These are phyloP conservation scores for Aplochiton taeniatus DNA, from an alignment of 2,797 vertebrate genomes.

Conservation along the genomic window DNA sequence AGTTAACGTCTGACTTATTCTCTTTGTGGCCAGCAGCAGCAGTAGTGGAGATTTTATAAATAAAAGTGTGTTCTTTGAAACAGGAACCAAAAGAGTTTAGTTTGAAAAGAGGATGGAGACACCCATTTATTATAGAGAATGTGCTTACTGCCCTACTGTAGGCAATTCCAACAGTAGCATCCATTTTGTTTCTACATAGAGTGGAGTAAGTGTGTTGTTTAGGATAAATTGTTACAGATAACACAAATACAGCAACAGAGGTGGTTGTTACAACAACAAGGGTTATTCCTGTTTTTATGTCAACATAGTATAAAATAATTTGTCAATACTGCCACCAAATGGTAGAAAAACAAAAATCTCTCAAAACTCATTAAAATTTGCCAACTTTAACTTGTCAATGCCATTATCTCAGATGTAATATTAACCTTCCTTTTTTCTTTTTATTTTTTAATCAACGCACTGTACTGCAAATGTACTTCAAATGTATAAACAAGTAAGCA, in stretches of 20 bases:
- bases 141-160: not conserved
- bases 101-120: conserved; percentile 53
- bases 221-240: conserved; percentile 17
- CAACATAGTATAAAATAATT: conserved; percentile 12
- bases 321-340: conserved; percentile 61
- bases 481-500: not conserved
- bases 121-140: conserved; percentile 26
- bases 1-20: conserved; percentile 60
- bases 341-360: conserved; percentile 26
- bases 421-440: not conserved
- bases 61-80: conserved; percentile 62
- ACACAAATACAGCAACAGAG: conserved; percentile 23
- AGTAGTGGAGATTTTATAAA: conserved; percentile 61
- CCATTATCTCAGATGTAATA: not conserved
- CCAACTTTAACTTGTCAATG: not conserved
- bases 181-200: too few species aligned
- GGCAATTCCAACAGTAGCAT: not conserved
- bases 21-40: conserved; percentile 64
- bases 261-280: conserved; percentile 1
- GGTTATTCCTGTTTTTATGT: not conserved
- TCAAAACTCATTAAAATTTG: not conserved
- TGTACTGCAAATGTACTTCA: not conserved
- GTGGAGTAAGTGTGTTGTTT: too few species aligned
- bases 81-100: conserved; percentile 61
- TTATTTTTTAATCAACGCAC: conserved; percentile 2